Percentiles rank a stretch among this genome's conserved stretches.
Conservation (phyloP, 2,797 vertebrate species). For the Lagorchestes hirsutus region DNA sequence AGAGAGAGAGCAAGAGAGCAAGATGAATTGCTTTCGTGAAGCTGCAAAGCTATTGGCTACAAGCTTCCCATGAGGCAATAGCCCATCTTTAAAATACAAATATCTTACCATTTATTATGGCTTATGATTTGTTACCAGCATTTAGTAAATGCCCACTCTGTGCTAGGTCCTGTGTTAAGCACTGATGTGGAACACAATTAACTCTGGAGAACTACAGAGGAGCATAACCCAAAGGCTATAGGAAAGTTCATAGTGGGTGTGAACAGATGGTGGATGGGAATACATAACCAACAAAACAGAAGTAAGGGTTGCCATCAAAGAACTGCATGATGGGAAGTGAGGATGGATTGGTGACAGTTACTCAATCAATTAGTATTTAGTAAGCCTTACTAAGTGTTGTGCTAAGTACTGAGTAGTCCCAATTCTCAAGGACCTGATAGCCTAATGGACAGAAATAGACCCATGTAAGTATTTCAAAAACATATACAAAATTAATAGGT, state of each 20-base stretch:
- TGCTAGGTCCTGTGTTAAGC: background rate
- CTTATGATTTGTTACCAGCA: background rate
- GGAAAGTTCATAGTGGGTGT: background rate
- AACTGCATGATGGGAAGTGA: background rate
- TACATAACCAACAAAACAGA: background rate
- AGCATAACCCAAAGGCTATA: background rate
- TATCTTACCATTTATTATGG: background rate
- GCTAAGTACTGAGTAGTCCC: background rate
- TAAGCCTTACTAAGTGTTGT: background rate
- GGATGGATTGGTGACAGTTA: background rate
- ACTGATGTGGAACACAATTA: background rate
- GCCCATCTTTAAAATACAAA: background rate
- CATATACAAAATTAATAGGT: background rate
- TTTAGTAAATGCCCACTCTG: background rate
- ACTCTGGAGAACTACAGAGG: background rate
- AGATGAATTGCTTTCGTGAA: background rate
- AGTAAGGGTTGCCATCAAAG: background rate
- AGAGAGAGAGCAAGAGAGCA: background rate
- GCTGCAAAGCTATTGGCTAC: background rate
- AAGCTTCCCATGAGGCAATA: background rate
- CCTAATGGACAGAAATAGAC: background rate
- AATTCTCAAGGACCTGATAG: background rate
- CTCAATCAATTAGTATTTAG: background rate
- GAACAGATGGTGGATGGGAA: background rate
- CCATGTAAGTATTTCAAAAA: background rate